Evolutionary conservation across 2,797 vertebrate genomes (phyloP), one percentile per base, ranked within the genome.

Genomic region (Tiaroga cobitis): DNA sequence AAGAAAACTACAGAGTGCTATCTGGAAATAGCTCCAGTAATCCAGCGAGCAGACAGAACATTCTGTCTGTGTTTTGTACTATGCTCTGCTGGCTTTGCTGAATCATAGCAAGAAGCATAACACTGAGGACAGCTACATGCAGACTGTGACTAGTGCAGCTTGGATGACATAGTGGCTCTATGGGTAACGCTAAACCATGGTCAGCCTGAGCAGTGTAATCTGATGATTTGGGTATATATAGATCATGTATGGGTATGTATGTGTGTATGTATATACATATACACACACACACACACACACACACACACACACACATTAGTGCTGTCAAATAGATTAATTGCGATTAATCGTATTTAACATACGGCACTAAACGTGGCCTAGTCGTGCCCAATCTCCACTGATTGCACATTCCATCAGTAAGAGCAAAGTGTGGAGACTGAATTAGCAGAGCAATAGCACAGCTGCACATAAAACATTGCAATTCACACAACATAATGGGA

Each of bases 21-120:
- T 89, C 90, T 91, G 83, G 75, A 92, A 92, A 91, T 92, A 91
- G 90, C 87, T 82, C 41, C 81, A 75, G 90, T 92, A 92, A 91
- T 92, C 91, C 91, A 87, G 79, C 51, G 78, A 84, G 74, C 89
- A 91, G 91, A 92, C 91, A 90, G 90, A 88, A 85, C 79, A 85
- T 89, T 90, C 89, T 84, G 86, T 89, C 90, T 87, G 81, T 81
- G 80, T 87, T 85, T 87, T 79, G 24, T 80, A 75, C 67, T 54
- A 67, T 82, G 37, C 85, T 89, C 83, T 86, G 87, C 81, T 88
- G 61, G 87, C 89, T 91, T 89, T 88, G 83, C 85, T 81, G 85
- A 79, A 90, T 84, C 78, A 82, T 75, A 76, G 74, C 85, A 84
- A 87, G 78, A 78, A 88, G 84, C 56, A 77, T 74, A 39, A 83